These are phyloP conservation scores for Xylota sylvarum DNA, from an alignment of 2,888 invertebrate species.

Conservation along the genomic window DNA sequence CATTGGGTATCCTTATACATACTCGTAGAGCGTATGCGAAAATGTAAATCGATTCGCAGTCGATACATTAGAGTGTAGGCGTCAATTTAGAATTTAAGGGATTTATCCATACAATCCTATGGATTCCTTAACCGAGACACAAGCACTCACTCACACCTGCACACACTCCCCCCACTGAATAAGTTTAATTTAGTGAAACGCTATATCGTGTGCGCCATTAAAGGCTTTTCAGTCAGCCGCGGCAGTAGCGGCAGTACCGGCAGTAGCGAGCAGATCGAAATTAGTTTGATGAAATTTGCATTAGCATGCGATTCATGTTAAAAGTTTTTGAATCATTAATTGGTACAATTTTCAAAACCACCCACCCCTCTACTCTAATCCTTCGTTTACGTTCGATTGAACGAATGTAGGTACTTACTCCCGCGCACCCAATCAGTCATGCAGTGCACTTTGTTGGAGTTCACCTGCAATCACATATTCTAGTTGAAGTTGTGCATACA, in stretches of 20 bases:
- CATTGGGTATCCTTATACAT: not conserved
- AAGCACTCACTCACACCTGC: slow-evolving; percentile 5
- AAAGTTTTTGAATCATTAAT: slow-evolving; percentile 75
- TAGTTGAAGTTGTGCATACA: not conserved
- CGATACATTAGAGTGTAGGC: slow-evolving; percentile 32
- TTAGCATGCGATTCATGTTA: slow-evolving; percentile 74
- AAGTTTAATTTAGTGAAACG: slow-evolving; percentile 56
- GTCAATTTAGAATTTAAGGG: slow-evolving; percentile 28
- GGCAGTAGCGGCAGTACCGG: not conserved
- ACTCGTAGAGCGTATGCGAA: slow-evolving; percentile 29
- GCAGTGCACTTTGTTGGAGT: not conserved
- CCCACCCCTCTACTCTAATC: slow-evolving; percentile 42
- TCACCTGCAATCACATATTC: slow-evolving; percentile 55
- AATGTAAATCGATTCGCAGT: slow-evolving; percentile 56
- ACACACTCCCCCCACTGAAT: slow-evolving; percentile 29
- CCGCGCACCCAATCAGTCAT: slow-evolving; percentile 36
- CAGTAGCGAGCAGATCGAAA: slow-evolving; percentile 35
- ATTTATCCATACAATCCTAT: slow-evolving; percentile 22
- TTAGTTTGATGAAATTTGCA: slow-evolving; percentile 73
- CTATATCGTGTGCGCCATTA: slow-evolving; percentile 25
- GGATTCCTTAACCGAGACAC: slow-evolving; percentile 12
- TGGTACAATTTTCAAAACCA: slow-evolving; percentile 61
- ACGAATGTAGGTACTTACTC: not conserved
- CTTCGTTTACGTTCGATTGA: not conserved
- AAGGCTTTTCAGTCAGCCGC: not conserved